These are phyloP conservation scores for Argyra leucocephala DNA, from an alignment of 2,888 invertebrate species.

Conservation along the genomic window DNA sequence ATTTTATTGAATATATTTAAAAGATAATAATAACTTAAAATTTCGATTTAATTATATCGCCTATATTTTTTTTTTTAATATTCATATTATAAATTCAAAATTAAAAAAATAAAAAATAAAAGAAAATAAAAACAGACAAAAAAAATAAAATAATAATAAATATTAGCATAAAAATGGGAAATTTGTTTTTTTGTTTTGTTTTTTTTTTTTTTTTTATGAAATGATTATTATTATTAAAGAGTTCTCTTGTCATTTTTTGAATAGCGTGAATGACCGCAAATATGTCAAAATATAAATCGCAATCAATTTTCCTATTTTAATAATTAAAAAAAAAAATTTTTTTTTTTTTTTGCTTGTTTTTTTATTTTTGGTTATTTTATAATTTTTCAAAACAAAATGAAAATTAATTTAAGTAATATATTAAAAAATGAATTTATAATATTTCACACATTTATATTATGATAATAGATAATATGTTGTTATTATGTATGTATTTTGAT, in stretches of 20 bases:
- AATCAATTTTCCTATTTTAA: not conserved
- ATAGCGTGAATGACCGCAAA: constrained; percentile 3
- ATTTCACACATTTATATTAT: not conserved
- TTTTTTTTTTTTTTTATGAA: no score
- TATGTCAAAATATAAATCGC: constrained; percentile 2
- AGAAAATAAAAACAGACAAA: no score
- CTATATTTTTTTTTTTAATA: no score
- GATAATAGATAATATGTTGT: not conserved
- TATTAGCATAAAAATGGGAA: no score
- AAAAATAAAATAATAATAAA: no score
- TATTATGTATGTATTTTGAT: not conserved
- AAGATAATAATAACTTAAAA: no score
- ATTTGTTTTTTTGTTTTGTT: no score
- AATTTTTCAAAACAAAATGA: not conserved
- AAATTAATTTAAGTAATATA: not conserved
- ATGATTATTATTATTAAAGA: not conserved
- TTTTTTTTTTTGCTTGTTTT: no score
- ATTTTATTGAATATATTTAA: no score
- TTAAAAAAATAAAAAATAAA: no score
- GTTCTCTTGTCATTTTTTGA: constrained; percentile 18
- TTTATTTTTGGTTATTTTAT: not conserved
- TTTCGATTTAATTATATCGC: no score
- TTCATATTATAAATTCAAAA: no score
- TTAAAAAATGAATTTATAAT: not conserved
- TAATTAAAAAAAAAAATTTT: not conserved